phyloP scores from a whole-genome alignment of 2,797 vertebrate species.

The Etheostoma perlongum region DNA sequence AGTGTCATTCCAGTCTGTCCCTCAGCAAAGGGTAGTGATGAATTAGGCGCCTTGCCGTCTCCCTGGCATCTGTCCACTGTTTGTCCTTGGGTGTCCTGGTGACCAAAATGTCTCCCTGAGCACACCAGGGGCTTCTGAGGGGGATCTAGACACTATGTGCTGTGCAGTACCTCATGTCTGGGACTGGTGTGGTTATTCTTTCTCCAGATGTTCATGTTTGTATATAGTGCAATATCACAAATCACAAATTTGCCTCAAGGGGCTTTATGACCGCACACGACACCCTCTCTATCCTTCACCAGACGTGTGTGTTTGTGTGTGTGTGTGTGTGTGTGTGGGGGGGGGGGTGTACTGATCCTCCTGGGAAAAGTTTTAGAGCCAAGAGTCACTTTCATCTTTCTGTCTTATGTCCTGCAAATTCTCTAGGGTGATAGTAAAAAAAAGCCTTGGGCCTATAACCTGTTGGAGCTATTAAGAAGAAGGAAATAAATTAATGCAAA shows the following conservation, averaged over 20 bases:
- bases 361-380: slow-evolving; percentile 39
- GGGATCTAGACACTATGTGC: slow-evolving; percentile 21
- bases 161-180: slow-evolving; percentile 22
- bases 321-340: not conserved
- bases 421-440: slow-evolving; percentile 24
- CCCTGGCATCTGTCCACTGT: slow-evolving; percentile 67
- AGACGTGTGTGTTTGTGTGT: not conserved
- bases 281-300: not conserved
- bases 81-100: slow-evolving; percentile 75
- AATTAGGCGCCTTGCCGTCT: slow-evolving; percentile 63
- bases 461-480: slow-evolving; percentile 40
- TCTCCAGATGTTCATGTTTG: slow-evolving; percentile 64
- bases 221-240: not conserved
- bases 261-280: not conserved
- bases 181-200: slow-evolving; percentile 9
- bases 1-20: slow-evolving; percentile 54
- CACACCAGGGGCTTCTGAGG: slow-evolving; percentile 34
- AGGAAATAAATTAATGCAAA: slow-evolving; percentile 34
- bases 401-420: slow-evolving; percentile 34
- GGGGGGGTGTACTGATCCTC: slow-evolving; percentile 22
- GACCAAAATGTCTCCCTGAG: slow-evolving; percentile 60
- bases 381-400: slow-evolving; percentile 52
- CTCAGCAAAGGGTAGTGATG: slow-evolving; percentile 45
- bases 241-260: slow-evolving; percentile 1
- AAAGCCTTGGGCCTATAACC: slow-evolving; percentile 28